Conservation (phyloP, 2,797 vertebrate species). For the Diceros bicornis region DNA sequence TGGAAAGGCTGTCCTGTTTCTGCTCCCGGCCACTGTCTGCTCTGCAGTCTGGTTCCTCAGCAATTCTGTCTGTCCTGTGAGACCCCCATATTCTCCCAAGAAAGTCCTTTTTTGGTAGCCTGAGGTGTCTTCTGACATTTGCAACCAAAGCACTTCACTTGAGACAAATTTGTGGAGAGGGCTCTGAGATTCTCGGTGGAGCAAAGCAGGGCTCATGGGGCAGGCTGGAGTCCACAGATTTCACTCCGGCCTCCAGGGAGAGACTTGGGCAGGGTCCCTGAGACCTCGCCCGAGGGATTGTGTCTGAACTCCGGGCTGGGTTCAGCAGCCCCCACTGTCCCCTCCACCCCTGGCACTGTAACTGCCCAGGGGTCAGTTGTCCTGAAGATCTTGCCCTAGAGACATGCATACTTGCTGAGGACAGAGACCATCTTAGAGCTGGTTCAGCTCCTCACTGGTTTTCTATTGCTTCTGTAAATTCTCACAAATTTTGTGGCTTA, state of each 20-base stretch:
- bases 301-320: background rate
- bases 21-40: background rate
- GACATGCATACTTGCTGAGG: background rate
- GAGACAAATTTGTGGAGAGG: background rate
- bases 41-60: background rate
- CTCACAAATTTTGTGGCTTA: background rate
- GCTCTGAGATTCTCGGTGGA: background rate
- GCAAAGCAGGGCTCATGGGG: background rate
- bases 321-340: background rate
- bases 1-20: background rate
- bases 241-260: background rate
- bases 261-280: background rate
- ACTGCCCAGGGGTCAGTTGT: background rate
- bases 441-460: background rate
- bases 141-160: background rate
- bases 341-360: too few species aligned
- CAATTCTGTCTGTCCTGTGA: background rate
- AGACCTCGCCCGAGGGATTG: too few species aligned
- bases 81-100: background rate
- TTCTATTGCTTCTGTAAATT: background rate
- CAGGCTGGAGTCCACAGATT: background rate
- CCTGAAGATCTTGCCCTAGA: background rate
- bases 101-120: background rate
- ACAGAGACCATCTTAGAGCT: background rate
- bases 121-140: background rate